Percentiles rank a stretch among this genome's conserved stretches.
phyloP scores from a whole-genome alignment of 2,888 invertebrate genomes.

The Rambutsinella grinnellia region DNA sequence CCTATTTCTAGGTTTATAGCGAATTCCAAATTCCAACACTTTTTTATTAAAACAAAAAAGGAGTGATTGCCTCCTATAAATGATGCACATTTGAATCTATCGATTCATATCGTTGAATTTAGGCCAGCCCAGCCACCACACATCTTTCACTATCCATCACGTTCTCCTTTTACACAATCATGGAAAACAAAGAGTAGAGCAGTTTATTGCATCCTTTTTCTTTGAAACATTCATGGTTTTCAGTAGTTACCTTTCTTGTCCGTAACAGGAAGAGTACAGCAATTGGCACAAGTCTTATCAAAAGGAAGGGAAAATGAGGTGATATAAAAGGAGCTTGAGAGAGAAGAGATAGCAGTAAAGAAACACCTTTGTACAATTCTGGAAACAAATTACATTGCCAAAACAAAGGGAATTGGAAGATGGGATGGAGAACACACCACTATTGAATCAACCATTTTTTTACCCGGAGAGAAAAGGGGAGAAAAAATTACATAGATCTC shows the following conservation, averaged over 20 bases:
- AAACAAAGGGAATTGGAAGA: slow-evolving; percentile 2
- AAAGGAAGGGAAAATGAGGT: not conserved
- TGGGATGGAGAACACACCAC: not conserved
- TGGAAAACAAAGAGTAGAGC: too few relatives aligned
- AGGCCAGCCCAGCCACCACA: too few relatives aligned
- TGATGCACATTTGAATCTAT: too few relatives aligned
- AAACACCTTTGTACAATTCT: too few relatives aligned
- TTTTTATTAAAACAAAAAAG: too few relatives aligned
- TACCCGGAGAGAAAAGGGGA: not conserved
- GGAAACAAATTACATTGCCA: not conserved
- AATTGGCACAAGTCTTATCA: not conserved
- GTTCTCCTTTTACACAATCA: too few relatives aligned
- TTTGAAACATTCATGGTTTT: not conserved
- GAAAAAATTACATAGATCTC: not conserved
- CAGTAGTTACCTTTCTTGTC: not conserved
- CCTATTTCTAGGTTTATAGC: too few relatives aligned
- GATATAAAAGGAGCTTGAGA: not conserved
- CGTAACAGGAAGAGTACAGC: not conserved
- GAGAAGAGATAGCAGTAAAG: too few relatives aligned
- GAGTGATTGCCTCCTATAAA: too few relatives aligned
- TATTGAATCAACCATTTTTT: not conserved
- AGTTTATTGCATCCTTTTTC: not conserved
- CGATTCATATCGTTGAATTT: too few relatives aligned
- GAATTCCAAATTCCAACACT: too few relatives aligned
- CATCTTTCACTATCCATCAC: too few relatives aligned